Conservation (phyloP, 2,113 vertebrate genomes). For the Indicator indicator region DNA sequence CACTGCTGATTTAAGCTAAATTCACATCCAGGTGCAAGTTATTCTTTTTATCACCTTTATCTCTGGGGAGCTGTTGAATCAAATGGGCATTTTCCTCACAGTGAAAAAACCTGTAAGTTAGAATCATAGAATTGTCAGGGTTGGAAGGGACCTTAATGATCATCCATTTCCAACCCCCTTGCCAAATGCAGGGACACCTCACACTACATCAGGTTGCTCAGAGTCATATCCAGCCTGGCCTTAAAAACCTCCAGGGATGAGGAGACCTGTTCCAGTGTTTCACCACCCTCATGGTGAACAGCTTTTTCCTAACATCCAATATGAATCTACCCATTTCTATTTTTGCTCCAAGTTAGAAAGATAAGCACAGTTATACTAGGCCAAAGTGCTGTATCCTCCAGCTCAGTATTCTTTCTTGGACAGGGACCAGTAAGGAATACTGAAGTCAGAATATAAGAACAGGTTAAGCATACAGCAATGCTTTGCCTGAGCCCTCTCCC, state of each 20-base stretch:
- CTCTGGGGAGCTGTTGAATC: not conserved
- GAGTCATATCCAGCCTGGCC: too few relatives aligned
- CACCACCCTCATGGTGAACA: too few relatives aligned
- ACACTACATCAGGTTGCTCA: too few relatives aligned
- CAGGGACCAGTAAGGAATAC: not conserved
- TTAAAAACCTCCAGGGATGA: too few relatives aligned
- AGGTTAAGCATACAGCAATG: not conserved
- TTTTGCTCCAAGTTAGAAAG: not conserved
- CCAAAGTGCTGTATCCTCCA: not conserved
- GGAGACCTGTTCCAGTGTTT: too few relatives aligned
- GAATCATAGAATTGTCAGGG: too few relatives aligned
- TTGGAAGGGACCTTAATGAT: too few relatives aligned
- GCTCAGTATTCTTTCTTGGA: not conserved
- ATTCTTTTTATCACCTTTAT: not conserved
- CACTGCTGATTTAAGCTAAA: not conserved
- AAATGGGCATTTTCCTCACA: not conserved
- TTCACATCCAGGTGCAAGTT: not conserved
- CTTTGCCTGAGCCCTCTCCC: not conserved
- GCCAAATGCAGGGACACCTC: too few relatives aligned
- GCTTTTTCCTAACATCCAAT: too few relatives aligned
- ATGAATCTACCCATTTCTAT: too few relatives aligned
- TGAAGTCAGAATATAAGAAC: not conserved
- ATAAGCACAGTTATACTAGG: not conserved
- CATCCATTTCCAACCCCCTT: too few relatives aligned
- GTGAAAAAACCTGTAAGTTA: not conserved